Evolutionary conservation across 1,140 invertebrate species (phyloP), one percentile per base, ranked within the genome.

Genomic region (Drosophila virilis): DNA sequence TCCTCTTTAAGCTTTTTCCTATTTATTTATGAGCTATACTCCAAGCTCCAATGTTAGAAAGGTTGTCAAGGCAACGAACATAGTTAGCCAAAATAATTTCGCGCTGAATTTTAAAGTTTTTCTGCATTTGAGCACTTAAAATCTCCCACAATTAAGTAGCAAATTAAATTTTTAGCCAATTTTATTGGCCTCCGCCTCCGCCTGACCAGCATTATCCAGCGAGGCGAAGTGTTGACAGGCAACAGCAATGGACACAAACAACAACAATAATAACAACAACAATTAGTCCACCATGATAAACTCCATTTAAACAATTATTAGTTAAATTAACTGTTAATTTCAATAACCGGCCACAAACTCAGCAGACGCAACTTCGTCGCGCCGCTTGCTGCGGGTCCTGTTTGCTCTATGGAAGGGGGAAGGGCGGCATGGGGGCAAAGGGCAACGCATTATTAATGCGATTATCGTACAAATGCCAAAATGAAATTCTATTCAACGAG

Each of bases 251-350:
- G 43, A 55, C 43, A 33, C 17, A 28, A 51, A 43, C 37, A 35
- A n/a, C 48, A 8, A 32, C 50, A 54, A 37, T 42, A 66, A 50
- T 15, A 38, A 38, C 15, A 64, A 45, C 52, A 76, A 28, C 43
- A 46, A 42, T n/a, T 54, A 81, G 65, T 43, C 72, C 80, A 73
- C 75, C 59, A 68, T 42, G 75, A 88, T 86, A 86, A 86, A 61
- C 61, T 69, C 54, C 77, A 70, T 82, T 77, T 77, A 86, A 82
- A 79, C 83, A 83, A 86, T 79, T 80, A 88, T 89, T 79, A 77
- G 69, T 89, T 83, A 79, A 88, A 88, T 83, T 83, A 80, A 89
- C 79, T 83, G 84, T 88, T 86, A 83, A 86, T 86, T 86, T 80
- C 79, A 74, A 74, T 79, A 76, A 71, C 46, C 61, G 15, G 62